phyloP scores from a whole-genome alignment of 2,797 vertebrate species.

The Sebastes nivosus region DNA sequence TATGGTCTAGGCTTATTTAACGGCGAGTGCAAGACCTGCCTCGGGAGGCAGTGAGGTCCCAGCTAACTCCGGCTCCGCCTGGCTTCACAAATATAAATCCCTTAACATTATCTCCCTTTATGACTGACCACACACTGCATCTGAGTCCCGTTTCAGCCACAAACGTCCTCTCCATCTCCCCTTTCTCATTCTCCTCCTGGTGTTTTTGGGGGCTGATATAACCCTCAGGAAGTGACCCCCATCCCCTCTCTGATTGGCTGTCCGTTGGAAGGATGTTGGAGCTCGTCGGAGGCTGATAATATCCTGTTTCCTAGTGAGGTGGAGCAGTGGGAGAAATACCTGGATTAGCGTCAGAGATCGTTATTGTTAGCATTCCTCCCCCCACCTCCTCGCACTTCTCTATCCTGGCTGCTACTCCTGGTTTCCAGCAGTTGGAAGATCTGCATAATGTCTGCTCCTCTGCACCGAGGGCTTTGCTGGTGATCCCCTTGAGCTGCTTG shows the following conservation, averaged over 20 bases:
- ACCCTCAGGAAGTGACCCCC: conserved; percentile 63
- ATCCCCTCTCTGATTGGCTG: conserved; percentile 67
- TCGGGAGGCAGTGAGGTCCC: conserved; percentile 56
- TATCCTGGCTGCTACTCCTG: conserved; percentile 37
- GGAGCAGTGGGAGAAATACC: conserved; percentile 67
- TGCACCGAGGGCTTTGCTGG: conserved; percentile 54
- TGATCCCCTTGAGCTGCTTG: conserved; percentile 63
- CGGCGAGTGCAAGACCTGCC: conserved; percentile 66
- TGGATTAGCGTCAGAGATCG: conserved; percentile 82
- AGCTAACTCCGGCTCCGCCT: conserved; percentile 52
- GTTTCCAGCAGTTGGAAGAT: conserved; percentile 58
- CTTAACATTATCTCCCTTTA: conserved; percentile 61
- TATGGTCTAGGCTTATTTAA: conserved; percentile 75
- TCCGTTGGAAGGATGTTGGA: conserved; percentile 46
- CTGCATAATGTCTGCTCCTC: conserved; percentile 69
- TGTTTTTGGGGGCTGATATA: conserved; percentile 34
- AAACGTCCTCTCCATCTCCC: conserved; percentile 15
- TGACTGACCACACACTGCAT: conserved; percentile 63
- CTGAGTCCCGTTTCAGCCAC: conserved; percentile 23
- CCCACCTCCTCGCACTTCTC: conserved; percentile 35
- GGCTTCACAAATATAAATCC: conserved; percentile 56
- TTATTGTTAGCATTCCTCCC: conserved; percentile 77
- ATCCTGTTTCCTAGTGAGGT: conserved; percentile 74
- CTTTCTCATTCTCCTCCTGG: conserved; percentile 6
- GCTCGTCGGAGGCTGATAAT: conserved; percentile 55